phyloP scores from a whole-genome alignment of 2,797 vertebrate genomes.

The Chiroxiphia lanceolata region DNA sequence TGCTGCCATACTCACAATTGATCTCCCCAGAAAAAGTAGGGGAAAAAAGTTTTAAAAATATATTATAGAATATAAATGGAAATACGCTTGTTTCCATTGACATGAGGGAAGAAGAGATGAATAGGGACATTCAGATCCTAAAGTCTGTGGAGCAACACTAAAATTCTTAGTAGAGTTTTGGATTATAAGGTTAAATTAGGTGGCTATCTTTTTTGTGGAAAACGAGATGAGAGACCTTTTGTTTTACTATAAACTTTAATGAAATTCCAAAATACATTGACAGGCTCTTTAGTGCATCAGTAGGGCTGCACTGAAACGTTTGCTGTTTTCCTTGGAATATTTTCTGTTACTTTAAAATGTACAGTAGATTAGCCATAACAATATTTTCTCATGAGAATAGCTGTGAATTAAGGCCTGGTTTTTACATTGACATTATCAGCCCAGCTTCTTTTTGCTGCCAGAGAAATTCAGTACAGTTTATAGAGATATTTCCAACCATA shows the following conservation, averaged over 20 bases:
- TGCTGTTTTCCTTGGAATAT: constrained; percentile 49
- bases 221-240: neutral
- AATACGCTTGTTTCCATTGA: neutral
- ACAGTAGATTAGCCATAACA: constrained; percentile 50
- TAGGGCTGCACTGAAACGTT: constrained; percentile 39
- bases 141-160: neutral
- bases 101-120: neutral
- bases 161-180: neutral
- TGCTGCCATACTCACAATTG: neutral
- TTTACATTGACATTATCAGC: constrained; percentile 45
- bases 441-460: constrained; percentile 61
- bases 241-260: constrained; percentile 48
- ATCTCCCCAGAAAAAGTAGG: neutral
- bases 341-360: constrained; percentile 57
- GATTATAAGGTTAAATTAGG: neutral
- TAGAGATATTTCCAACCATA: neutral
- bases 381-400: constrained; percentile 41
- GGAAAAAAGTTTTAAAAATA: neutral
- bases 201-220: neutral
- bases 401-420: constrained; percentile 57
- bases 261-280: constrained; percentile 29
- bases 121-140: neutral
- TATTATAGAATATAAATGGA: neutral
- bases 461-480: constrained; percentile 29
- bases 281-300: constrained; percentile 39